Evolutionary conservation across 2,888 invertebrate genomes (phyloP), one percentile per base, ranked within the genome.

Genomic region (Chydorus sphaericus): DNA sequence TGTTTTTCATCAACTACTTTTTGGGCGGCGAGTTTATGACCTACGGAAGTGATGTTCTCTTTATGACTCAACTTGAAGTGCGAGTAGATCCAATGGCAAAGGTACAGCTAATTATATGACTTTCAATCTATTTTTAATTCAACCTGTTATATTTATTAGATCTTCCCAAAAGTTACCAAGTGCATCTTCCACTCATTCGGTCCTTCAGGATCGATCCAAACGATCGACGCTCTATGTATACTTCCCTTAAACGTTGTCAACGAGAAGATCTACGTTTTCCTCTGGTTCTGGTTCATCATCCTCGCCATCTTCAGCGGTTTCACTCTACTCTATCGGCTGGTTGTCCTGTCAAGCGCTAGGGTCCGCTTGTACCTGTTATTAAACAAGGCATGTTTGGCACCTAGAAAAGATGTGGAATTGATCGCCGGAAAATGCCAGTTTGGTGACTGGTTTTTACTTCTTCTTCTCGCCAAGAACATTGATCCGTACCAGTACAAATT

Each of bases 71-170:
- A 71, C 77, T 81, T 73, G 73, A 77, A 44, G 70, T 75, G 1
- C 73, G 78, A 54, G 73, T 79, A 62, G 82, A 85, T 67, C 79
- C 82, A 0, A 72, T 90, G 60, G 85, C 88, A 64, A 72, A 79
- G 30, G 79, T 89, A 0, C 90, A 86, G 66, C 91, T n/a, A n/a
- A n/a, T n/a, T n/a, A n/a, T n/a, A n/a, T n/a, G n/a, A n/a, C n/a
- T n/a, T n/a, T n/a, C n/a, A n/a, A n/a, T n/a, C n/a, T n/a, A n/a
- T 90, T 0, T 75, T 90, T 61, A 72, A 91, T 3, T 89, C 90
- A n/a, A 91, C 91, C 69, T 91, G 91, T 68, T 87, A 85, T 60
- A 91, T 91, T 80, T 85, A 85, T 73, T 88, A 89, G 70, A 89
- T 77, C 67, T 90, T 90, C n/a, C n/a, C n/a, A n/a, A n/a, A n/a